phyloP scores from a whole-genome alignment of 2,113 vertebrate species.

The Hippopotamus amphibius region DNA sequence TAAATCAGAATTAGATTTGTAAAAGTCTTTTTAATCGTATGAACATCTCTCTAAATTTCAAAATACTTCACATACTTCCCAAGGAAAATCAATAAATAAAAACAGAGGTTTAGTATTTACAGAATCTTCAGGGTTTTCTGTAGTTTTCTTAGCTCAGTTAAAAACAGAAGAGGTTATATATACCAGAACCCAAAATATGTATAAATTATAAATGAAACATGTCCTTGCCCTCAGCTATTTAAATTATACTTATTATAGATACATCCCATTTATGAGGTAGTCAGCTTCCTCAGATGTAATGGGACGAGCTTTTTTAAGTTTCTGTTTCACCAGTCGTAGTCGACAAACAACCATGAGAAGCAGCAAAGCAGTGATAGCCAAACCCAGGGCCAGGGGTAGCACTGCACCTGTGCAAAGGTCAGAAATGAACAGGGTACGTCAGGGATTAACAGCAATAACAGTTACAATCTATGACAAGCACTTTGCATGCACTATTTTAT shows the following conservation, averaged over 20 bases:
- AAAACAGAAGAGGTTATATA: constrained; percentile 70
- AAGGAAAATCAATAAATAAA: constrained; percentile 39
- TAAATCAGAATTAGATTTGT: constrained; percentile 23
- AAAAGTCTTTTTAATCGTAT: not conserved
- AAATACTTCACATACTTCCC: not conserved
- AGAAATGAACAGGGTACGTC: not conserved
- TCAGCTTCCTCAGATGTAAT: constrained; percentile 98
- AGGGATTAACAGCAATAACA: not conserved
- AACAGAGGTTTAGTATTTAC: constrained; percentile 40
- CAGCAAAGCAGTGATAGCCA: constrained; percentile 95
- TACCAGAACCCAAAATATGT: constrained; percentile 75
- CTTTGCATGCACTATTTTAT: not conserved
- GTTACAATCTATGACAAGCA: accelerated
- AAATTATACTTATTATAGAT: constrained; percentile 89
- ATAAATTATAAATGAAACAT: constrained; percentile 56
- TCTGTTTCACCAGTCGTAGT: constrained; percentile 93
- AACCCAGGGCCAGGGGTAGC: constrained; percentile 94
- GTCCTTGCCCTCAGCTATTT: constrained; percentile 13
- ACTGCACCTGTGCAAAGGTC: constrained; percentile 91
- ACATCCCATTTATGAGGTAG: constrained; percentile 99
- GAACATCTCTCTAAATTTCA: constrained; percentile 39
- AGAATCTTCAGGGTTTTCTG: constrained; percentile 57
- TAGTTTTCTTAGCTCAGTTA: constrained; percentile 59
- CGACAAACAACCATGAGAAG: constrained; percentile 96
- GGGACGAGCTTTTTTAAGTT: constrained; percentile 96